Base-by-base conservation (phyloP, 2,888 invertebrate species). In the Orthonychiurus folsomi region DNA sequence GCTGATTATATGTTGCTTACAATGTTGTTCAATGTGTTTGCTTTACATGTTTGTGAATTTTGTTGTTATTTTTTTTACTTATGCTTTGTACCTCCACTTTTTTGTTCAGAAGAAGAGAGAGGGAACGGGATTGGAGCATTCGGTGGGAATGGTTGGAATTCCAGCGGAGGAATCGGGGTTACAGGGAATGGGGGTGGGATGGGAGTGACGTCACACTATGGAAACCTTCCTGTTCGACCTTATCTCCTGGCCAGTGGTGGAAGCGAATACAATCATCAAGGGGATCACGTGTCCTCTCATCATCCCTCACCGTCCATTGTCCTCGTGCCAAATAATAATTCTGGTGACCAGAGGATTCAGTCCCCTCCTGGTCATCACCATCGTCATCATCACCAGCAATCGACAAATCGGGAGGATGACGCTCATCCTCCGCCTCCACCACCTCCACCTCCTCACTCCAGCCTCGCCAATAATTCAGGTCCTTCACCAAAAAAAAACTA, bases 201-300 rank as follows among this genome's bases (percentile, higher is more conserved):
- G 61, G 63, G 56, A 18, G 61, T 57, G 15, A 70, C 69, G 3
- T 73, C 73, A 18, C 73, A 73, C 61, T 73, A 73, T 55, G 73
- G 73, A 9, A 73, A 73, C 61, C 68, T 73, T 5, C 73, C 73
- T 9, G 69, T 71, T 9, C 63, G 71, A 25, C 68, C 73, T 15
- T 73, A 65, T 61, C 61, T 71, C 24, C 24, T 67, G 24, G 59
- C 57, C n/a, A 62, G 60, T 48, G 63, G 63, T 12, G 58, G 56
- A 5, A 56, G 47, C 23, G 63, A 59, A 54, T 61, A 60, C 60
- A 63, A 62, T 65, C 65, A 65, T 23, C 20, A 5, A 5, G 9
- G 12, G 21, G 62, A 59, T 5, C 47, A 52, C 1, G 56, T 47
- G 18, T 59, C 59, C 24, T 60, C 59, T 21, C 25, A 37, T 15